Evolutionary conservation across 2,113 vertebrate species (phyloP).

Genomic region (Garra rufa): DNA sequence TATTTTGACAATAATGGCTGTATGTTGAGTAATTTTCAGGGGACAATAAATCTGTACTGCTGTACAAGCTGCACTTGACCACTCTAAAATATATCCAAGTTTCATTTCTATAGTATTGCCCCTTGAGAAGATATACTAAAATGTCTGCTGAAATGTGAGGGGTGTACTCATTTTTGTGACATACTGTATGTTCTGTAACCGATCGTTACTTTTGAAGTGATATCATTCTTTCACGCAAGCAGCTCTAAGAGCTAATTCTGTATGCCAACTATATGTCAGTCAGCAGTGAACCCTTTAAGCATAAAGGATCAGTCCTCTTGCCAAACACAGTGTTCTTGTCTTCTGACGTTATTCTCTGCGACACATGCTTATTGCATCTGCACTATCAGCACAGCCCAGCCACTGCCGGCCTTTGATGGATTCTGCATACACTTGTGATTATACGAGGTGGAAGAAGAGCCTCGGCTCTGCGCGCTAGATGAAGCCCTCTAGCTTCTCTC

Average conservation of each 20-base stretch:
- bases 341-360: constrained; percentile 7
- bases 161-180: too few species aligned
- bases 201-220: too few species aligned
- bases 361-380: constrained; percentile 11
- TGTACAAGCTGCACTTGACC: too few species aligned
- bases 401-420: constrained; percentile 21
- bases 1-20: too few species aligned
- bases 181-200: too few species aligned
- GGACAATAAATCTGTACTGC: too few species aligned
- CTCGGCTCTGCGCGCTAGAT: constrained; percentile 39
- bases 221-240: background rate
- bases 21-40: too few species aligned
- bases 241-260: background rate
- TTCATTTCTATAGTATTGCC: too few species aligned
- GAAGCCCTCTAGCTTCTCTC: constrained; percentile 44
- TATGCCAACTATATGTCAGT: background rate
- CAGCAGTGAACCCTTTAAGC: background rate
- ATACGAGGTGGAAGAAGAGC: constrained; percentile 38
- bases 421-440: constrained; percentile 32
- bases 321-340: constrained; percentile 17
- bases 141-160: too few species aligned
- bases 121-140: too few species aligned
- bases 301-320: constrained; percentile 4
- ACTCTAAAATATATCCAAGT: too few species aligned
- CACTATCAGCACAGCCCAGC: constrained; percentile 34